Evolutionary conservation across 92 coral and sea anemone genomes (phyloP).

Genomic region (Blastomussa wellsi): DNA sequence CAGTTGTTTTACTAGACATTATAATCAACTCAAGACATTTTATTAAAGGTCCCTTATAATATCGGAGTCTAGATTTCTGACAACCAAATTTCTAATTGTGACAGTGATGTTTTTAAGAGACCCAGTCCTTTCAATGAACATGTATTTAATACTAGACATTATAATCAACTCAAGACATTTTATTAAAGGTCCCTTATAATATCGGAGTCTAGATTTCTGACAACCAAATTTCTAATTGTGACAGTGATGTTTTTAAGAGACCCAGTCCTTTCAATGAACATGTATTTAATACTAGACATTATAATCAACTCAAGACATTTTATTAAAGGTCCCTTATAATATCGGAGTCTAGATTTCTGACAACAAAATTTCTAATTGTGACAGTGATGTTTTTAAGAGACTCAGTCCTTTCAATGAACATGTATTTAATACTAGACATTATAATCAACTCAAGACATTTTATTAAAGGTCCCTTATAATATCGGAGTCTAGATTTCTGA

Average conservation of each 20-base stretch:
- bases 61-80: background rate
- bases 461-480: background rate
- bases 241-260: background rate
- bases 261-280: background rate
- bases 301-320: background rate
- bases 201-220: background rate
- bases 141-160: conserved; percentile 7
- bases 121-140: background rate
- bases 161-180: background rate
- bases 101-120: background rate
- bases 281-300: conserved; percentile 7
- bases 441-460: background rate
- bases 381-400: background rate
- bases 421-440: conserved; percentile 7
- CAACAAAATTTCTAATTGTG: background rate
- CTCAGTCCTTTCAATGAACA: background rate
- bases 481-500: background rate
- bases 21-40: background rate
- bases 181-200: background rate
- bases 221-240: background rate
- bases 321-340: background rate
- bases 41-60: background rate
- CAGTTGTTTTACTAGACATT: background rate
- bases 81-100: background rate
- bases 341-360: background rate